A percentile compares a stretch with the other conserved stretches of the same genome.
Conservation (phyloP, 2,888 invertebrate genomes). For the Ptilodon capucinus region DNA sequence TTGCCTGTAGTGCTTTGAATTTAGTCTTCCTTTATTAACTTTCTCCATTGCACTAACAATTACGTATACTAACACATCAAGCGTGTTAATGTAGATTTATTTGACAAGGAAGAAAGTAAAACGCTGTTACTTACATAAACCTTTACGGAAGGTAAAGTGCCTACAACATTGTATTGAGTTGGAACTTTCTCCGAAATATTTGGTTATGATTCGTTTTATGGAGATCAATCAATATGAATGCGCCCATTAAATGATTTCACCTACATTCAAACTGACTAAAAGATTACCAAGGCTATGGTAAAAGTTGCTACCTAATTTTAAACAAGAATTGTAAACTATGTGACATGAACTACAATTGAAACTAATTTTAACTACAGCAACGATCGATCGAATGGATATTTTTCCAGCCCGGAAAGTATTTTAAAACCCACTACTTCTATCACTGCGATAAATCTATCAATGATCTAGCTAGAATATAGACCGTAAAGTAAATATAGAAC, state of each 20-base stretch:
- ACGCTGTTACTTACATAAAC: not conserved
- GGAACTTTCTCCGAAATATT: not conserved
- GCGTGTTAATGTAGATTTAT: not conserved
- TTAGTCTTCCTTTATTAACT: not conserved
- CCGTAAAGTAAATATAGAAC: constrained; percentile 17
- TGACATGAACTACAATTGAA: too few relatives aligned
- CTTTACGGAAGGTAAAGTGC: not conserved
- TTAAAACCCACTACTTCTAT: not conserved
- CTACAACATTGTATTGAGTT: not conserved
- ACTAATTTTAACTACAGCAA: too few relatives aligned
- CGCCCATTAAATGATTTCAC: too few relatives aligned
- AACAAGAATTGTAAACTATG: too few relatives aligned
- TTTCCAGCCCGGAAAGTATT: too few relatives aligned
- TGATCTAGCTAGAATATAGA: not conserved
- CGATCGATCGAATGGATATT: too few relatives aligned
- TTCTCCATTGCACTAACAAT: not conserved
- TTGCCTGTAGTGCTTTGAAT: constrained; percentile 4
- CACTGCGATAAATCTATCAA: not conserved
- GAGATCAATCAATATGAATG: not conserved
- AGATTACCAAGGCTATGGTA: too few relatives aligned
- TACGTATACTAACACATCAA: not conserved
- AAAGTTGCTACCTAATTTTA: too few relatives aligned
- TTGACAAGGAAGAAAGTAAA: not conserved
- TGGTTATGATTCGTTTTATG: not conserved
- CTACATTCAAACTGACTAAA: too few relatives aligned